Base-by-base conservation (phyloP, 1,140 invertebrate genomes). In the Leptinotarsa lineolata region DNA sequence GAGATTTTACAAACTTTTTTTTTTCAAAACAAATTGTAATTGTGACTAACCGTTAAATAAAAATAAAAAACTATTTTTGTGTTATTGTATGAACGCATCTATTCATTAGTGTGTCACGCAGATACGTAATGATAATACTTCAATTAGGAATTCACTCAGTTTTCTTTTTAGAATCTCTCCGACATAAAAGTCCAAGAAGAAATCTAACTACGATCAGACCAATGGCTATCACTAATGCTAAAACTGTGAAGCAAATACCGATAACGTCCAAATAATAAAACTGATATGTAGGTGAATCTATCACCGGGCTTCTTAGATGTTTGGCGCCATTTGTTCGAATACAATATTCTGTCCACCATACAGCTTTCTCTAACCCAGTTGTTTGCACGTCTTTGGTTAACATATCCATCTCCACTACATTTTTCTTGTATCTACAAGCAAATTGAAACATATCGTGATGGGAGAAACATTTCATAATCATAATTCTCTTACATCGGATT, bases 301-400 rank as follows among this genome's bases (percentile, higher is more conserved):
- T 74, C 15, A 81, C 77, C 39, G 75, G 80, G 59, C 77, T 83
- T 60, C 77, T 79, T 46, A 88, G 77, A 79, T 87, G 85, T 30
- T 80, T 73, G 4, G 84, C 84, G 15, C 87, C 87, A 45, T 85
- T 84, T 69, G 88, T 82, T 39, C 87, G 78, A 30, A 89, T 79
- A 15, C 88, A 84, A 78, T 87, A 88, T 77, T 89, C 88, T 12
- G 84, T 86, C 88, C 88, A 89, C 82, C 83, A 89, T 20, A 85
- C 81, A 0, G 86, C 82, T 44, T 81, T 79, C 2, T 88, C 77
- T 48, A 87, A 72, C 5, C 79, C 71, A 60, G 82, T 73, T 64
- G 82, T 79, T 1, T 83, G 85, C 76, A 84, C 81, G 68, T 88
- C 87, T 67, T 66, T 81, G 63, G 79, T 80, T 73, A 75, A 77